phyloP scores from a whole-genome alignment of 2,113 vertebrate species.

The Podarcis cretensis region DNA sequence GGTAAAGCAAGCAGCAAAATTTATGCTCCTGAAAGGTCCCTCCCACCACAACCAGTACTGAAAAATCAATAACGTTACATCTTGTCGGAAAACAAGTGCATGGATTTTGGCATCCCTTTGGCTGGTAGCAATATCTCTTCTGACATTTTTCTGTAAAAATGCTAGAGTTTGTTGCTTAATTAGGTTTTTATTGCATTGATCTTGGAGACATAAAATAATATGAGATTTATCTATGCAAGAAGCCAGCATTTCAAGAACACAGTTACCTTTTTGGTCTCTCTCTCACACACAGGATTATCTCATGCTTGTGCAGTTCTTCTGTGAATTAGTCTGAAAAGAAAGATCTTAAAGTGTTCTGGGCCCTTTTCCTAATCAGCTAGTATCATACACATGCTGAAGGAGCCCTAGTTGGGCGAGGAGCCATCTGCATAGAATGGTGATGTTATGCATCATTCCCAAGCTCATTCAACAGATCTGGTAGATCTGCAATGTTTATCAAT shows the following conservation, averaged over 20 bases:
- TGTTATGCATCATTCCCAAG: neutral
- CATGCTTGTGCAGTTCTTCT: neutral
- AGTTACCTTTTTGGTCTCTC: neutral
- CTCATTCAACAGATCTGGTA: neutral
- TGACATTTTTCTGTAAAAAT: neutral
- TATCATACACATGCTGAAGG: too few relatives aligned
- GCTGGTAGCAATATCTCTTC: neutral
- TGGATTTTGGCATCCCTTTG: neutral
- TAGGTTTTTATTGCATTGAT: constrained; percentile 8
- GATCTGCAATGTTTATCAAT: neutral
- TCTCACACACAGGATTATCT: too few relatives aligned
- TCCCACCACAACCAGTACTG: neutral
- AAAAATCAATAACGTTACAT: neutral
- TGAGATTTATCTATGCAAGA: constrained; percentile 1
- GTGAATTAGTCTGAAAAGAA: neutral
- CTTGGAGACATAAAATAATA: neutral
- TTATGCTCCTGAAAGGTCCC: neutral
- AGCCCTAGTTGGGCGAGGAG: neutral
- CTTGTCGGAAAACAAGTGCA: neutral
- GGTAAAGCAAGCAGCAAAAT: neutral
- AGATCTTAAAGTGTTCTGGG: neutral
- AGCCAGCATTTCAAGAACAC: neutral
- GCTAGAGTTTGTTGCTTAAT: neutral
- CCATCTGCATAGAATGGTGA: neutral
- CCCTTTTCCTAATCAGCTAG: too few relatives aligned